Evolutionary conservation across 2,113 vertebrate genomes (phyloP).

Genomic region (Epinephelus lanceolatus): DNA sequence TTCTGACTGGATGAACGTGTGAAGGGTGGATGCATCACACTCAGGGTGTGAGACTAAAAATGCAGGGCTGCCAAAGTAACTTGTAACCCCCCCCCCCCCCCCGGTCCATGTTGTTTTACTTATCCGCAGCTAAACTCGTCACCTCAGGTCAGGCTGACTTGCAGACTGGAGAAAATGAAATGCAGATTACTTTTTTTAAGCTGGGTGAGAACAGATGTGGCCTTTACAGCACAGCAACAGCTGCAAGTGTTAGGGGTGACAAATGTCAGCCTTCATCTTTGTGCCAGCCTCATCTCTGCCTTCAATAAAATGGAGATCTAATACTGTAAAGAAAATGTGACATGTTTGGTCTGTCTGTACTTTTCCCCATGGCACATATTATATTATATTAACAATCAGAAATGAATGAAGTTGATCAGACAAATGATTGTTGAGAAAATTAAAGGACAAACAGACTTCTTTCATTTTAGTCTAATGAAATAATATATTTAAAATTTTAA

Average conservation of each 20-base stretch:
- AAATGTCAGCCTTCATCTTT: constrained; percentile 23
- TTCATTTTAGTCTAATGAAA: no score
- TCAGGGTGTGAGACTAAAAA: constrained; percentile 28
- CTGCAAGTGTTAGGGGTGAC: constrained; percentile 17
- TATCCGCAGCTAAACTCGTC: constrained; percentile 40
- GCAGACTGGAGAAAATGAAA: constrained; percentile 34
- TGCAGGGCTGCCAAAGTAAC: constrained; percentile 33
- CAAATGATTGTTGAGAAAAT: no score
- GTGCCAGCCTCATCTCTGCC: not conserved
- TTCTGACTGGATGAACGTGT: not conserved
- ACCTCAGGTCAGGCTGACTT: constrained; percentile 34
- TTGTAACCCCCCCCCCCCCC: constrained; percentile 59
- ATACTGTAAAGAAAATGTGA: not conserved
- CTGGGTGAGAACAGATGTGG: constrained; percentile 52
- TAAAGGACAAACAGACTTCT: no score
- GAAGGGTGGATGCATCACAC: not conserved
- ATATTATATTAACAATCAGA: no score
- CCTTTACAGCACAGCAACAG: constrained; percentile 31
- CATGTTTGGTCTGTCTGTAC: not conserved
- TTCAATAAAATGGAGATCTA: not conserved
- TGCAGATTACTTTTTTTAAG: constrained; percentile 52
- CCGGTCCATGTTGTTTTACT: constrained; percentile 40
- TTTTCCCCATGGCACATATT: no score
- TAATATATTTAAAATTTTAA: no score
- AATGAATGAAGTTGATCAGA: no score